Evolutionary conservation across 2,888 invertebrate species (phyloP), one percentile per base, ranked within the genome.

Genomic region (Eudemis profundana): DNA sequence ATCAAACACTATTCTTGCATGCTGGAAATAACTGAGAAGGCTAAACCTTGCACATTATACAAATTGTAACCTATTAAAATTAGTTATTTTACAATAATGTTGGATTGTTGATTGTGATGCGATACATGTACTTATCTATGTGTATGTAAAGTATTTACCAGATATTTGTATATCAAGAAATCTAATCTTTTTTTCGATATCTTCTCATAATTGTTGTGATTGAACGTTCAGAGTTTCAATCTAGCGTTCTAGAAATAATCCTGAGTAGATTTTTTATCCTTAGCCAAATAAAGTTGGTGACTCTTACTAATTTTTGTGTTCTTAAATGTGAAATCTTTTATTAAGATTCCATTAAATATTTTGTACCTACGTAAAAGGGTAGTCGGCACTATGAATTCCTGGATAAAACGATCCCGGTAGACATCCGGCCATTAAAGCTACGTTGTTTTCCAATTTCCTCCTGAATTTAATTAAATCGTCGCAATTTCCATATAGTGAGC

Each of bases 391-490:
- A 33, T 19, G 12, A 50, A 33, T 50, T 2, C 12, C 3, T 17
- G 7, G 33, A 51, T 19, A 0, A 40, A 36, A n/a, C 38, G 14
- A 51, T 15, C 51, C 21, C 33, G 12, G 8, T 15, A 21, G 51
- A 51, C 33, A 15, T 36, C 51, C 61, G 42, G 61, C 19, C 51
- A 33, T 51, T n/a, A n/a, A 15, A 42, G 42, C 19, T 19, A n/a
- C 51, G 49, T 49, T 29, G 51, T 51, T 61, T 51, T 51, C 61
- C 61, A 51, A 61, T 61, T 42, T 44, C 44, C 51, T n/a, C 42
- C 51, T 44, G 40, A 12, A 23, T 36, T 46, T 59, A 47, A 59
- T 59, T 59, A 38, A 49, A 49, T 23, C 23, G 15, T 49, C 38
- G 17, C 14, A 27, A 27, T 38, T 49, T 38, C 17, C 38, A 2